Conservation (phyloP, 2,888 invertebrate species). For the Neoitamus cyanurus region DNA sequence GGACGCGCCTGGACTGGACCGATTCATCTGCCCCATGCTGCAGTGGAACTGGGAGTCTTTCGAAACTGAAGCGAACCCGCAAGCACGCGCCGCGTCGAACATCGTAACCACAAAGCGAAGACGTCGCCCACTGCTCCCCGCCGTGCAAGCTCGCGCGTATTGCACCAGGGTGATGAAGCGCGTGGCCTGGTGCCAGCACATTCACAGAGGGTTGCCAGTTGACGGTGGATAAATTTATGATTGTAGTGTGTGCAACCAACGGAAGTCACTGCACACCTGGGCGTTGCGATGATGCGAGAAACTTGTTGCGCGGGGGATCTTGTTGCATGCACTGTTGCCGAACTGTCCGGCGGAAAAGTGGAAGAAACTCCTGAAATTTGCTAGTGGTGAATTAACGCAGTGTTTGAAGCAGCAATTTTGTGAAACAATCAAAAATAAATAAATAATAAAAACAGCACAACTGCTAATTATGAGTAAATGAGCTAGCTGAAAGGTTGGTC, state of each 20-base stretch:
- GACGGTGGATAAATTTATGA: background rate
- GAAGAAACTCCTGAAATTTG: too few relatives aligned
- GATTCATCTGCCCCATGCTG: background rate
- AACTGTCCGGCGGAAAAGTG: too few relatives aligned
- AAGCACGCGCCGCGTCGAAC: slow-evolving; percentile 30
- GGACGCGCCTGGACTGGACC: background rate
- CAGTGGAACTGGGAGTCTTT: background rate
- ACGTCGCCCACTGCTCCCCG: slow-evolving; percentile 28
- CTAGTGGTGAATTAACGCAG: too few relatives aligned
- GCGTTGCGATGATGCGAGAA: background rate
- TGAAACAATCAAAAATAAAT: too few relatives aligned
- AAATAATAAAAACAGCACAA: too few relatives aligned
- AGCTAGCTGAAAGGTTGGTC: too few relatives aligned
- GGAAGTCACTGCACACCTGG: too few relatives aligned
- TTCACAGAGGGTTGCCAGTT: background rate
- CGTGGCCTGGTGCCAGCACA: background rate
- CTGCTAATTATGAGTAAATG: too few relatives aligned
- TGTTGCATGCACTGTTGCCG: too few relatives aligned
- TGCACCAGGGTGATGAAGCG: background rate
- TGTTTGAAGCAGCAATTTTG: too few relatives aligned
- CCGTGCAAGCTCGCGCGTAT: slow-evolving; percentile 17
- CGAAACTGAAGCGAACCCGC: background rate
- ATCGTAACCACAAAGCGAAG: background rate
- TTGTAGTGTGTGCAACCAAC: background rate
- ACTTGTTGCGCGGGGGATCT: background rate